phyloP scores from a whole-genome alignment of 2,797 vertebrate species.

The Catamblyrhynchus diadema region DNA sequence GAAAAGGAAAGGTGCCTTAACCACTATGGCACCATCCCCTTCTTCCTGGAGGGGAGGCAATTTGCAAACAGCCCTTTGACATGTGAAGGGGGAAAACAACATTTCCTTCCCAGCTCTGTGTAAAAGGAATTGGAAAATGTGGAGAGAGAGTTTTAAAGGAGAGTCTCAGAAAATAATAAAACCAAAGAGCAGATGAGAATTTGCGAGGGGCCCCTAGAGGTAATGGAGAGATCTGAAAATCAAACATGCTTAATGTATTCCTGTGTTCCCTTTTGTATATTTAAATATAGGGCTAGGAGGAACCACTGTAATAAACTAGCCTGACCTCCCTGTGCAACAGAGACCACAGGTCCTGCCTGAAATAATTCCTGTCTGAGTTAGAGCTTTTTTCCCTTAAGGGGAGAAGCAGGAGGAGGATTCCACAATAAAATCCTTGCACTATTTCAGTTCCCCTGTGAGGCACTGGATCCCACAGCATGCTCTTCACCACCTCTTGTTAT shows the following conservation, averaged over 20 bases:
- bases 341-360: not conserved
- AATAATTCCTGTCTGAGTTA: constrained; percentile 7
- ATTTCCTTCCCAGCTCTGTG: not conserved
- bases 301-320: constrained; percentile 5
- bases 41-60: not conserved
- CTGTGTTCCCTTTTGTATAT: not conserved
- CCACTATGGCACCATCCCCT: not conserved
- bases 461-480: not conserved
- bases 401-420: not conserved
- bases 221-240: not conserved
- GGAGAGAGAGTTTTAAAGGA: not conserved
- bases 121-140: not conserved
- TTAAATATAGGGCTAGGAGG: constrained; percentile 2
- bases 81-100: not conserved
- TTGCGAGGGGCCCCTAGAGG: not conserved
- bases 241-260: not conserved
- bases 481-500: not conserved
- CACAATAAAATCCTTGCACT: not conserved
- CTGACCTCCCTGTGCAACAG: not conserved
- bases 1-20: not conserved
- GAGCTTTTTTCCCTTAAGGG: not conserved
- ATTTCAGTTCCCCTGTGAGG: not conserved
- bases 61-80: not conserved
- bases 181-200: not conserved
- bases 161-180: not conserved